Percentiles rank a stretch among this genome's conserved stretches.
phyloP scores from a whole-genome alignment of 2,113 vertebrate species.

The Bubo bubo region DNA sequence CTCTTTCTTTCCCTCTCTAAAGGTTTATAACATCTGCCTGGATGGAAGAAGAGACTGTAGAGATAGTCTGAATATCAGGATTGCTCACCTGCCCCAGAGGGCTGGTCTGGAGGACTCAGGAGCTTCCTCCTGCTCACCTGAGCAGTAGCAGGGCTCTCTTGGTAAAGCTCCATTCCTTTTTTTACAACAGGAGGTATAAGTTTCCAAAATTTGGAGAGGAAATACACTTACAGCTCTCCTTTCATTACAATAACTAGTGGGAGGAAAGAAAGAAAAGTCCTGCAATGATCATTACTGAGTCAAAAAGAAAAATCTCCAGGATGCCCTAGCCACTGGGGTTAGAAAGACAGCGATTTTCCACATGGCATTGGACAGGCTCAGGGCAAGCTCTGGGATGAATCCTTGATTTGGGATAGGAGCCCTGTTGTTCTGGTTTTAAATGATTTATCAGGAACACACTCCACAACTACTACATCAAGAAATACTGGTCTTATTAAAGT shows the following conservation, averaged over 20 bases:
- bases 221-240: not conserved
- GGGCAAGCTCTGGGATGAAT: not conserved
- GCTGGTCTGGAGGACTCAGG: not conserved
- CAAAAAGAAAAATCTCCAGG: not conserved
- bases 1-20: not conserved
- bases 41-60: not conserved
- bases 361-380: not conserved
- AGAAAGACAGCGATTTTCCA: not conserved
- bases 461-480: not conserved
- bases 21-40: not conserved
- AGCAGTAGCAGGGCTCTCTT: not conserved
- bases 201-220: not conserved
- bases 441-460: not conserved
- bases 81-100: not conserved
- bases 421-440: not conserved
- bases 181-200: not conserved
- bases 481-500: not conserved
- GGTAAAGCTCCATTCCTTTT: not conserved
- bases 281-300: not conserved
- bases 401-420: not conserved
- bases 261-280: not conserved
- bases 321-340: not conserved
- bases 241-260: not conserved
- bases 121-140: not conserved
- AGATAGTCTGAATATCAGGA: not conserved